These are phyloP conservation scores for Halocynthia aurantium DNA, from an alignment of 23 tunicate species.

Conservation along the genomic window DNA sequence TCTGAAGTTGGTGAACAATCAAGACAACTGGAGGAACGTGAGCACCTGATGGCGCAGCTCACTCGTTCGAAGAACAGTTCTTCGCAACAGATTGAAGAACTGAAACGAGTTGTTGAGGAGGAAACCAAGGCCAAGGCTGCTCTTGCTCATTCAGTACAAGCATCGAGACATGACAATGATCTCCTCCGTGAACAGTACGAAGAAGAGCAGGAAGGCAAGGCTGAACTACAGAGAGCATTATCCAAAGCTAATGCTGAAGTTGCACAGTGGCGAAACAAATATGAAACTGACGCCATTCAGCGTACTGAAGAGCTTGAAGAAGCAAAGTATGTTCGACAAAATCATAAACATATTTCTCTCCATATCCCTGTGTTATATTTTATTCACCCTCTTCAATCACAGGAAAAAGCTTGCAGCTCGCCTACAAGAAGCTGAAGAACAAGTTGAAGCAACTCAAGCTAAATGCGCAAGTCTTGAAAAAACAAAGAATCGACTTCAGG, in stretches of 20 bases:
- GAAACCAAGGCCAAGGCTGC: constrained; percentile 34
- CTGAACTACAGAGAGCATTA: constrained; percentile 80
- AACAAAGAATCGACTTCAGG: constrained; percentile 33
- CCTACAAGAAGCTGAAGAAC: constrained; percentile 36
- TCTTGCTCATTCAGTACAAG: constrained; percentile 36
- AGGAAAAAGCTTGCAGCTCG: constrained; percentile 34
- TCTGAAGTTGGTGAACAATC: constrained; percentile 55
- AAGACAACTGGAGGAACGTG: constrained; percentile 76
- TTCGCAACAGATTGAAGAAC: constrained; percentile 78
- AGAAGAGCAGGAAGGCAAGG: constrained; percentile 85
- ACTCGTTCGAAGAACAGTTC: constrained; percentile 36
- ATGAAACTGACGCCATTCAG: constrained; percentile 92
- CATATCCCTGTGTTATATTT: neutral
- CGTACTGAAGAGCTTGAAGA: constrained; percentile 79
- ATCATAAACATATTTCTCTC: neutral
- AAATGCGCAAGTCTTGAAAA: constrained; percentile 30
- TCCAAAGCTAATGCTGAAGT: constrained; percentile 89
- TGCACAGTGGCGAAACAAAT: constrained; percentile 88
- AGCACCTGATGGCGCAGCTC: constrained; percentile 80
- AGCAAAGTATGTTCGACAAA: constrained; percentile 34
- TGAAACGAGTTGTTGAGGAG: constrained; percentile 73
- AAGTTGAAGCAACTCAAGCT: constrained; percentile 36
- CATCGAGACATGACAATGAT: constrained; percentile 67
- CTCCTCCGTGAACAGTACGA: constrained; percentile 85
- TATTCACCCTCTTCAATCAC: neutral